Evolutionary conservation across 2,888 invertebrate species (phyloP), one percentile per base, ranked within the genome.

Genomic region (Microctonus brassicae): DNA sequence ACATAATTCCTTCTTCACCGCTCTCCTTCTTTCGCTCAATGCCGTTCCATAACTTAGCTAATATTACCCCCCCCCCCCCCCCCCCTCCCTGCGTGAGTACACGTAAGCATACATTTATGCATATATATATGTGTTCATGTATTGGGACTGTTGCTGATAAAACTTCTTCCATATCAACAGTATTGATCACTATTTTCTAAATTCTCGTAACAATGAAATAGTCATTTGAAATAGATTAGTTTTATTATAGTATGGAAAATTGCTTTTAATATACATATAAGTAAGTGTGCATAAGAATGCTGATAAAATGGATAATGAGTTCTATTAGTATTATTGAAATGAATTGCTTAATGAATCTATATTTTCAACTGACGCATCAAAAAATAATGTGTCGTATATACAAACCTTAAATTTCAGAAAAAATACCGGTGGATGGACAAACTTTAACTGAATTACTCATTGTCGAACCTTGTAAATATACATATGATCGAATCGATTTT

Each of bases 151-250:
- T 47, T n/a, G 7, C 1, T 17, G 2, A 17, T 17, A 47, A 6
- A 5, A 2, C 55, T 11, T 55, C 24, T 6, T 47, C 17, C 2
- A 6, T 1, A 22, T 24, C 0, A 24, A 11, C 1, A 5, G 7
- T 29, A 29, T 7, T 29, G 29, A 29, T n/a, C 6, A 10, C 24
- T 22, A 11, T 26, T 26, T 1, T 24, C 10, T 10, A 26, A 24
- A 55, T 55, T 22, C 26, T 55, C 5, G 13, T 24, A 10, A 24
- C 26, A 55, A 17, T 13, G 5, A 55, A 55, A 55, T 55, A 55
- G 4, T 11, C 55, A 55, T 55, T 55, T 55, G 26, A 55, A 55
- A 26, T 55, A 55, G 11, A 55, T 55, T 55, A 24, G 55, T 47
- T 47, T 1, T 7, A 5, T 5, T 3, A 4, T 24, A 11, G 10